Evolutionary conservation across 2,113 vertebrate genomes (phyloP), one percentile per base, ranked within the genome.

Genomic region (Electrona antarctica): DNA sequence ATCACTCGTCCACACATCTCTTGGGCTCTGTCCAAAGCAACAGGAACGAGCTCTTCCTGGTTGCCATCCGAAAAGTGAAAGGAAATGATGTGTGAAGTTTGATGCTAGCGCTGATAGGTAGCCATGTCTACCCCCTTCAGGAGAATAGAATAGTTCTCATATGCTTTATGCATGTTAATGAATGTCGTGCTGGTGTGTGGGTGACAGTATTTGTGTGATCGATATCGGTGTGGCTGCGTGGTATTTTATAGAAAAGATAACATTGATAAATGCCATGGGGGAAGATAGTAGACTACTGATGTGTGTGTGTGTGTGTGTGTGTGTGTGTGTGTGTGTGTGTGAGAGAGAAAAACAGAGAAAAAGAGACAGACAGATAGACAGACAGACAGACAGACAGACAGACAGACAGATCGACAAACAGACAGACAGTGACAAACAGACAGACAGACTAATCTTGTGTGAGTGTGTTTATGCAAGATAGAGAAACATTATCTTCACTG

Each of bases 51-150:
- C 56, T 77, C 51, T 48, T 60, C 33, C 33, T 90, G 85, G 85
- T 59, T 33, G 52, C 45, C 47, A 41, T 84, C 88, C 82, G 33
- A 87, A 85, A 64, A 81, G 69, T 70, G 78, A 79, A 55, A 62
- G 73, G 70, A 62, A 77, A 78, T 88, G 51, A 74, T 57, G 58
- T 51, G 68, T 69, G 85, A 82, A 79, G 74, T 73, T 66, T 13
- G 66, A 74, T 63, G 65, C 33, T 72, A 55, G 29, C 14, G 58
- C 71, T 62, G 66, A 21, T 21, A 21, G 21, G 21, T 21, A 21
- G 21, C 21, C 2, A 21, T 21, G 21, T 21, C 21, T 21, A 21
- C 21, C 21, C 21, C 21, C 21, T 21, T 21, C 21, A 21, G 21
- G 21, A 21, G 21, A 21, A 21, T 21, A 21, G 21, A 21, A 21